Base-by-base conservation (phyloP, 37 sponge, comb jelly and placozoan genomes). In the Sycon ciliatum region DNA sequence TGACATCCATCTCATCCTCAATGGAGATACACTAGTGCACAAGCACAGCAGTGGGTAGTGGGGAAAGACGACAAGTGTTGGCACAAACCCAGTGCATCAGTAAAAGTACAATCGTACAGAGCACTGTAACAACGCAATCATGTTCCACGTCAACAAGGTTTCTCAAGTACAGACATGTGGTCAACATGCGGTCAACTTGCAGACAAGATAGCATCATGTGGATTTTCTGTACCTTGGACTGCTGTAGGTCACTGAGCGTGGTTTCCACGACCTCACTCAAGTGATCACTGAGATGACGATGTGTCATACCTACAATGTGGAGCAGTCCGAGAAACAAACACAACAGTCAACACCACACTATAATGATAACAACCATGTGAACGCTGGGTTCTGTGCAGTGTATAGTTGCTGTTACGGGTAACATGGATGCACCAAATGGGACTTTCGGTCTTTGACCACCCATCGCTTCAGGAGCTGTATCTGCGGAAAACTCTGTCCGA, bases 221-320 rank as follows among this genome's bases (percentile, higher is more conserved):
- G 22, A 76, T 40, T 22, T 34, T 67, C 23, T 24, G 28, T 3
- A 83, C 83, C 58, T 89, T 97, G 34, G 93, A 97, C 71, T 97
- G 99, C 75, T 97, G 83, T 62, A 97, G 77, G 40, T 92, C 93
- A 46, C 73, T 57, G 24, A 97, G 76, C 3, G 88, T 89, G 79
- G 81, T 82, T 71, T 97, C 99, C 34, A 97, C 92, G 65, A 97
- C 56, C 28, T 97, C 99, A 32, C 93, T 92, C 49, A 97, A 71
- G 52, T 92, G 94, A 57, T 97, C 99, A 11, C 90, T 92, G 54
- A 97, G 57, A 74, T 97, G 99, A 28, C 94, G 89, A 77, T 97
- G 99, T 4, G 90, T 85, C 34, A 86, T 73, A 31, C 87, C 89
- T 84, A 34, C n/a, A 67, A 38, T 39, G 7, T 60, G 29, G 9